Evolutionary conservation across 2,797 vertebrate species (phyloP).

Genomic region (Delichon dasypus): DNA sequence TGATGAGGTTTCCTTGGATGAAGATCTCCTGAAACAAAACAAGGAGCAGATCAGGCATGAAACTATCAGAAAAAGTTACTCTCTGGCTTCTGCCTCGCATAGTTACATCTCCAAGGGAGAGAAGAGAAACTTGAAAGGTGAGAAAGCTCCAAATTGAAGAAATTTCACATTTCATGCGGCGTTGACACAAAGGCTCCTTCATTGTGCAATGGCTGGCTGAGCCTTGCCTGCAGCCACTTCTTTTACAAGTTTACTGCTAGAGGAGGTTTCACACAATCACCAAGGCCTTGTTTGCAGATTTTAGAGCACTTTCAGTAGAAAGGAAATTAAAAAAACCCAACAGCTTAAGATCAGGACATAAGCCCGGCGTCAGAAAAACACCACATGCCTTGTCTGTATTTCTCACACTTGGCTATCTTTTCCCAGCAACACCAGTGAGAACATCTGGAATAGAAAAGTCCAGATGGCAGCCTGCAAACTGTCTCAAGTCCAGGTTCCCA

Average conservation of each 20-base stretch:
- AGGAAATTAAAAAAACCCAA: background rate
- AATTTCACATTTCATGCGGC: background rate
- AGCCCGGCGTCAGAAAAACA: background rate
- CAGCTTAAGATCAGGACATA: background rate
- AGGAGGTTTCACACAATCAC: background rate
- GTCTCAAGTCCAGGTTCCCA: background rate
- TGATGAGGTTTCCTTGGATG: slow-evolving; percentile 87
- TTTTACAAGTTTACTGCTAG: background rate
- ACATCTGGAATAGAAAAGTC: background rate
- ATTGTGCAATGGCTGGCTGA: background rate
- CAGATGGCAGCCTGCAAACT: background rate
- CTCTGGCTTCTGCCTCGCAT: background rate
- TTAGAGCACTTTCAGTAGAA: background rate
- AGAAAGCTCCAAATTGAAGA: background rate
- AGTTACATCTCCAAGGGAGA: background rate
- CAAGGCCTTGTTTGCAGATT: background rate
- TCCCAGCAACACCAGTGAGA: background rate
- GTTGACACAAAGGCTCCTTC: background rate
- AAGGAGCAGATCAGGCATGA: background rate
- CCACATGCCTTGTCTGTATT: background rate
- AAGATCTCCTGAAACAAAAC: slow-evolving; percentile 81
- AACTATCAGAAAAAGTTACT: background rate
- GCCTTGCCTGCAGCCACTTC: background rate
- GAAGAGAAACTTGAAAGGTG: background rate
- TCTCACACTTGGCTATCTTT: background rate